Evolutionary conservation across 2,888 invertebrate genomes (phyloP).

Genomic region (Drosophila nr. medialis): DNA sequence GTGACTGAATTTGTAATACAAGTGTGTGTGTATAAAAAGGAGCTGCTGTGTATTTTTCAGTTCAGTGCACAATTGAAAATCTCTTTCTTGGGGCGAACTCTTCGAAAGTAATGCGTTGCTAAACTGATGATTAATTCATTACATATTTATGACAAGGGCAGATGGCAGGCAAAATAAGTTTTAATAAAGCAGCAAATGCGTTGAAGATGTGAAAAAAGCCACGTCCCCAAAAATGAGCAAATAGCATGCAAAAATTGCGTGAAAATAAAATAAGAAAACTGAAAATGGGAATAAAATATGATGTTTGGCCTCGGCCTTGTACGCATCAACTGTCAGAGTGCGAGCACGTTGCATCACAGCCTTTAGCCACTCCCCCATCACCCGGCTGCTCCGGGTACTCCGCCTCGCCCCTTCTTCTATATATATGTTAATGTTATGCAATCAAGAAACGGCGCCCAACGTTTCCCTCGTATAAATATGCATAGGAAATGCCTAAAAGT

Average conservation of each 20-base stretch:
- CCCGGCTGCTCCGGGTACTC: not conserved
- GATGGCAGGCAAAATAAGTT: slow-evolving; percentile 46
- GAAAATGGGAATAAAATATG: slow-evolving; percentile 5
- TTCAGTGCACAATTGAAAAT: slow-evolving; percentile 66
- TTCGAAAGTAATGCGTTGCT: slow-evolving; percentile 36
- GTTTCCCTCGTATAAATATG: slow-evolving; percentile 67
- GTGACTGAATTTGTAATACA: slow-evolving; percentile 46
- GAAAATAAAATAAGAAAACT: slow-evolving; percentile 14
- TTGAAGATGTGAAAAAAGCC: slow-evolving; percentile 8
- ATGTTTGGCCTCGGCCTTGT: slow-evolving; percentile 44
- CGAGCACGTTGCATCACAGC: slow-evolving; percentile 11
- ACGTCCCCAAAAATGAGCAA: slow-evolving; percentile 26
- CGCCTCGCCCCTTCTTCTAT: not conserved
- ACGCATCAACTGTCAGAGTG: slow-evolving; percentile 64
- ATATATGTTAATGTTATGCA: slow-evolving; percentile 72
- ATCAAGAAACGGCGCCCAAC: slow-evolving; percentile 35
- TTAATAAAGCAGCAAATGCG: slow-evolving; percentile 23
- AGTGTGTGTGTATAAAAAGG: not conserved
- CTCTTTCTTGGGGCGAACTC: slow-evolving; percentile 20
- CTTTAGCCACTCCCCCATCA: not conserved
- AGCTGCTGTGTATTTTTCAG: slow-evolving; percentile 46
- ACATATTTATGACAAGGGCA: slow-evolving; percentile 71
- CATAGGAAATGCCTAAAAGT: slow-evolving; percentile 80
- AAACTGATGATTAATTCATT: slow-evolving; percentile 76
- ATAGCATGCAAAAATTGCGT: not conserved